phyloP scores from a whole-genome alignment of 2,797 vertebrate genomes.

The Protonibea diacanthus region DNA sequence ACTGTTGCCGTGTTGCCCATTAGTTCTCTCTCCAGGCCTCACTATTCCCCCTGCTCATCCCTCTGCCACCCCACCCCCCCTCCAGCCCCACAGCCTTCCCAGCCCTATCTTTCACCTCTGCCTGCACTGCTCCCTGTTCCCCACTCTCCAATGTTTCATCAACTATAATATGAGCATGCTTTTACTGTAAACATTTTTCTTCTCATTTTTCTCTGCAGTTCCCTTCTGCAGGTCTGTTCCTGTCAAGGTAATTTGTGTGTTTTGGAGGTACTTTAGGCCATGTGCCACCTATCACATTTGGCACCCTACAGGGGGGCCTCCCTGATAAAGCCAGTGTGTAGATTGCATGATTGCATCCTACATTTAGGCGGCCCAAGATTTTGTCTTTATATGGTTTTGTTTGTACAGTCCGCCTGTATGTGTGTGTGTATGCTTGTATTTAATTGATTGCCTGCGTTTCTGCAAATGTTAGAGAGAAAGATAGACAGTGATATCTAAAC shows the following conservation, averaged over 20 bases:
- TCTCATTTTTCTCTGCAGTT: constrained; percentile 67
- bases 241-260: constrained; percentile 68
- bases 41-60: constrained; percentile 77
- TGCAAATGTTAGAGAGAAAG: constrained; percentile 10
- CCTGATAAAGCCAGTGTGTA: constrained; percentile 38
- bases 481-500: constrained; percentile 23
- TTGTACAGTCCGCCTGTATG: not conserved
- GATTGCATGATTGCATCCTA: constrained; percentile 27
- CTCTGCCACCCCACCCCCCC: constrained; percentile 61
- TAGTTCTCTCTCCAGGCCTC: constrained; percentile 84
- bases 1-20: constrained; percentile 84
- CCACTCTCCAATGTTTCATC: constrained; percentile 73
- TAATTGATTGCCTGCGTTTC: constrained; percentile 15
- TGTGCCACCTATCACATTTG: constrained; percentile 58
- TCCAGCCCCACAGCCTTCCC: constrained; percentile 62
- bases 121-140: constrained; percentile 49
- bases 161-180: constrained; percentile 75
- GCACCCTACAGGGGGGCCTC: constrained; percentile 33
- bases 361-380: constrained; percentile 28
- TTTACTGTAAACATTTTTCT: constrained; percentile 80
- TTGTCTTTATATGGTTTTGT: constrained; percentile 18
- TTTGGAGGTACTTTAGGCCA: constrained; percentile 58
- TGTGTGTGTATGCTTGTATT: constrained; percentile 11
- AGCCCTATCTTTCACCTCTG: constrained; percentile 75
- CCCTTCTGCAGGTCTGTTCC: constrained; percentile 51